Evolutionary conservation across 2,113 vertebrate genomes (phyloP).

Genomic region (Pelodiscus sinensis): DNA sequence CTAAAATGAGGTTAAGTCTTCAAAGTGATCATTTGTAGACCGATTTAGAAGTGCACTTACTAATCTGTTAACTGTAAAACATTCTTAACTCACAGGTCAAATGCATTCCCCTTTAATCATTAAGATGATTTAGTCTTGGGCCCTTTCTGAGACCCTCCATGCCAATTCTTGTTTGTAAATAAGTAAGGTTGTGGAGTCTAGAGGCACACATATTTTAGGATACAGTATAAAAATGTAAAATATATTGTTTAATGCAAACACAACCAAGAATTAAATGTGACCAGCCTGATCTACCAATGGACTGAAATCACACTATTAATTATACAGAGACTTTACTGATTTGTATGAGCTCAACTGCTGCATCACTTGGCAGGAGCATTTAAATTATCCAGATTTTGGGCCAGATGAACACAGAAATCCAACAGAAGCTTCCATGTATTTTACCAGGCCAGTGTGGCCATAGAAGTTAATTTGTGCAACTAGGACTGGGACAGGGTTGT

Average conservation of each 20-base stretch:
- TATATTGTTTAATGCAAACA: not conserved
- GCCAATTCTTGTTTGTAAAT: slow-evolving; percentile 21
- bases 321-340: not conserved
- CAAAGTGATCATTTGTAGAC: slow-evolving; percentile 22
- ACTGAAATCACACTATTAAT: not conserved
- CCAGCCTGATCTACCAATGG: not conserved
- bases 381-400: not conserved
- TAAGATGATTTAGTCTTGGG: not conserved
- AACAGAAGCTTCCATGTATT: not conserved
- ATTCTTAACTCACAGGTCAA: not conserved
- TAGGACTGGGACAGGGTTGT: not conserved
- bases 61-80: slow-evolving; percentile 13
- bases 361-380: not conserved
- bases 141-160: not conserved
- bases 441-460: accelerated
- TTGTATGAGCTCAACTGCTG: not conserved
- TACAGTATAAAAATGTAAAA: not conserved
- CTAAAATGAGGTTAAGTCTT: slow-evolving; percentile 41
- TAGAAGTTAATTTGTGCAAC: not conserved
- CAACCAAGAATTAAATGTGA: not conserved
- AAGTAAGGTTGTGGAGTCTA: accelerated
- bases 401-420: not conserved
- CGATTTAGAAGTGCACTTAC: slow-evolving; percentile 50
- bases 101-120: not conserved
- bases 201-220: not conserved